Evolutionary conservation across 2,888 invertebrate genomes (phyloP).

Genomic region (Pseudanteris insignis): DNA sequence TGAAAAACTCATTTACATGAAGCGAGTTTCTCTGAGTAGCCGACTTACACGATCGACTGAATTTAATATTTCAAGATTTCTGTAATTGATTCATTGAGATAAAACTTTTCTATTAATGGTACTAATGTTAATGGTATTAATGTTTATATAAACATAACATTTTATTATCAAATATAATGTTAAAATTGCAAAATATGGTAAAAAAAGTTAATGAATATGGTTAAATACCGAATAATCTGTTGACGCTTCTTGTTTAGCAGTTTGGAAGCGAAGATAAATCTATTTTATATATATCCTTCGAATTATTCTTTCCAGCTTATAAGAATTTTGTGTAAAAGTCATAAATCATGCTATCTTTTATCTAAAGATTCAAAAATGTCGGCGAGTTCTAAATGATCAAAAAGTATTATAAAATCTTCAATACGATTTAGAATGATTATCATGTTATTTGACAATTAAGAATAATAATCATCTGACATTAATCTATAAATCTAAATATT

Average conservation of each 20-base stretch:
- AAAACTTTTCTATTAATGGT: too few relatives aligned
- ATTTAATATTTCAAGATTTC: too few relatives aligned
- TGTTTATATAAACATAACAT: too few relatives aligned
- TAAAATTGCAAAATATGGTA: slow-evolving; percentile 4
- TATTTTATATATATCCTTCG: slow-evolving; percentile 8
- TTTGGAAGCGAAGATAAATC: slow-evolving; percentile 22
- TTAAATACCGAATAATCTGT: slow-evolving; percentile 28
- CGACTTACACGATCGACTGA: too few relatives aligned
- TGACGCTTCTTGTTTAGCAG: slow-evolving; percentile 12
- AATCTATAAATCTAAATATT: too few relatives aligned
- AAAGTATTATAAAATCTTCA: not conserved
- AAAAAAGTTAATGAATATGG: slow-evolving; percentile 24
- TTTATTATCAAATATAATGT: too few relatives aligned
- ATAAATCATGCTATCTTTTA: slow-evolving; percentile 12
- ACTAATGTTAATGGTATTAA: too few relatives aligned
- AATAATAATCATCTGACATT: not conserved
- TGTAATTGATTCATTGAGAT: too few relatives aligned
- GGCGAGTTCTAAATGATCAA: not conserved
- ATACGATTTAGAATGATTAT: too few relatives aligned
- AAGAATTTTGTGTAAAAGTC: slow-evolving; percentile 13
- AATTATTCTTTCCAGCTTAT: slow-evolving; percentile 1
- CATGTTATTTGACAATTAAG: too few relatives aligned
- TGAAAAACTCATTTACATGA: slow-evolving; percentile 13
- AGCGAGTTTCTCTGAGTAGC: not conserved
- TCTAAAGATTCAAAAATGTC: slow-evolving; percentile 3